Evolutionary conservation across 2,797 vertebrate species (phyloP), one percentile per base, ranked within the genome.

Genomic region (Tapera naevia): DNA sequence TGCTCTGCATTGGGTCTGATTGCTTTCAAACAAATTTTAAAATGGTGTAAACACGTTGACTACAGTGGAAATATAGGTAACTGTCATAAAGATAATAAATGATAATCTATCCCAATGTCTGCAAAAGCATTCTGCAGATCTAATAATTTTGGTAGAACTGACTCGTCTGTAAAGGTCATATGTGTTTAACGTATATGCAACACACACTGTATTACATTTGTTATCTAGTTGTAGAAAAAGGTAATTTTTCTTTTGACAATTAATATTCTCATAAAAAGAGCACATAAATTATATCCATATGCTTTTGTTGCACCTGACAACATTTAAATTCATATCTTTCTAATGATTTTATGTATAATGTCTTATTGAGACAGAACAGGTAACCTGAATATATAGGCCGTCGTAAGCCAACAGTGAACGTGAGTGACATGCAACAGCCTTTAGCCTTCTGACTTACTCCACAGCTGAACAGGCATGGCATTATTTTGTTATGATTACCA

Each of bases 401-500:
- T 32, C 5, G 0, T 48, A 79, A 89, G 41, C 30, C 30, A 71
- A 39, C 32, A 60, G 62, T 37, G 37, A 78, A 50, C 6, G 67
- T 5, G 17, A 91, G 73, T 54, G 62, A 72, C 76, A 58, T 32
- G 46, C 23, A 88, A 32, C 41, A 89, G 10, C 54, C 54, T 78
- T 80, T 76, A 85, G 66, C 43, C 28, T 90, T 84, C 48, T 84
- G 37, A 96, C 74, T 96, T 73, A 50, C 6, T 43, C 23, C 75
- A 56, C 58, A 93, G 79, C 43, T 94, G 57, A 95, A 95, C 58
- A 93, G 61, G 61, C 48, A 93, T 37, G 37, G 37, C 16, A 69
- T 91, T 96, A 92, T 96, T 94, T 83, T 95, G 75, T 88, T 93
- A 86, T 94, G 84, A 93, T 95, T 96, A 90, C 57, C 88, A 92